Percentiles rank a stretch among this genome's conserved stretches.
Evolutionary conservation across 2,888 invertebrate genomes (phyloP).

Genomic region (Coleophora flavipennella): DNA sequence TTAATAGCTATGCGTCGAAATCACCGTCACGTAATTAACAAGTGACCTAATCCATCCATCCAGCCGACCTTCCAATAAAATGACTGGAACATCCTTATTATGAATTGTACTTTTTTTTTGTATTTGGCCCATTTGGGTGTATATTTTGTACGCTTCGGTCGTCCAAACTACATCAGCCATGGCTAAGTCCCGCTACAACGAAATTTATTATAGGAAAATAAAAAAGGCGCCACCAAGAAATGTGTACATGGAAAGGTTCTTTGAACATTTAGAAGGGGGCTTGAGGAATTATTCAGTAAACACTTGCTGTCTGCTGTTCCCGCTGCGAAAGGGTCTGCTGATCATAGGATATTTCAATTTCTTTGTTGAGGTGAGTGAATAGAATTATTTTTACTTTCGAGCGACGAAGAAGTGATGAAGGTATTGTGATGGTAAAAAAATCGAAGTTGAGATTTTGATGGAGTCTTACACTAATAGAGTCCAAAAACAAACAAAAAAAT

Average conservation of each 20-base stretch:
- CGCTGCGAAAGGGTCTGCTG: constrained; percentile 39
- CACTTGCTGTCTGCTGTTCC: constrained; percentile 40
- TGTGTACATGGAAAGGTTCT: constrained; percentile 31
- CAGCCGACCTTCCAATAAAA: neutral
- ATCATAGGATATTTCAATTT: constrained; percentile 40
- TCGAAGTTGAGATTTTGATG: no score
- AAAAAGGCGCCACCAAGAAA: no score
- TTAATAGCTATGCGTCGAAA: no score
- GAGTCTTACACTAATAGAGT: no score
- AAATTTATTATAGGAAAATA: no score
- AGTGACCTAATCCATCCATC: no score
- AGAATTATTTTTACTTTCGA: no score
- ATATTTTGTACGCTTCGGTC: neutral
- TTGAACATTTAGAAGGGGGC: constrained; percentile 28
- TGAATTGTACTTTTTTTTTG: neutral
- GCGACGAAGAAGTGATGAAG: no score
- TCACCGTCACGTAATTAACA: no score
- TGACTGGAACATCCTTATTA: neutral
- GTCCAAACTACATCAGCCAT: neutral
- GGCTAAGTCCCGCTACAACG: no score
- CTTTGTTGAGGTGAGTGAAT: constrained; percentile 27
- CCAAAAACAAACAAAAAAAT: no score
- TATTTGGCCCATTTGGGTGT: neutral
- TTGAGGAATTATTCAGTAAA: constrained; percentile 38
- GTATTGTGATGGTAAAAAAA: no score